Evolutionary conservation across 2,797 vertebrate genomes (phyloP).

Genomic region (Poeciliopsis paucimaculata): DNA sequence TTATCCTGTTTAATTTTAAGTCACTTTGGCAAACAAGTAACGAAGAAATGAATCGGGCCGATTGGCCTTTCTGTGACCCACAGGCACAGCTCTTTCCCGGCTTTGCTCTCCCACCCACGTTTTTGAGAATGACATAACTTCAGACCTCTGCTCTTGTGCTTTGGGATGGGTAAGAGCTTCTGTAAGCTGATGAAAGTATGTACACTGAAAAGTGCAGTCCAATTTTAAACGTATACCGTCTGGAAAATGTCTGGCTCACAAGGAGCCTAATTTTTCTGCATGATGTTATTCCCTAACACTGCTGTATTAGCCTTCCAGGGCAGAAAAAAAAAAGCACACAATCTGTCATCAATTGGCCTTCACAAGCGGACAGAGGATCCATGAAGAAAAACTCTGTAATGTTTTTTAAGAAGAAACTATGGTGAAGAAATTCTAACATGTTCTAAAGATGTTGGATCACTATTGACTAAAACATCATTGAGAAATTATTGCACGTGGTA

Average conservation of each 20-base stretch:
- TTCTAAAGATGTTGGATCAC: not conserved
- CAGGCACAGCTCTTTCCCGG: not conserved
- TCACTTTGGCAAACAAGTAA: slow-evolving; percentile 19
- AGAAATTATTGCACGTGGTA: not conserved
- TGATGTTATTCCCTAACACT: not conserved
- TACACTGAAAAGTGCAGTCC: not conserved
- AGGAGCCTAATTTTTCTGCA: not conserved
- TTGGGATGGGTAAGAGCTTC: not conserved
- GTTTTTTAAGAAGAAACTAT: not conserved
- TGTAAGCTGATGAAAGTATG: not conserved
- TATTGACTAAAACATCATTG: not conserved
- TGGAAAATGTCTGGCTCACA: not conserved
- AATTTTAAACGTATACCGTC: not conserved
- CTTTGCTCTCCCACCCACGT: not conserved
- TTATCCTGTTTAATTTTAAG: slow-evolving; percentile 23
- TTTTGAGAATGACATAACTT: slow-evolving; percentile 4
- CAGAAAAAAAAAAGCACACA: not conserved
- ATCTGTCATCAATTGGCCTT: no score
- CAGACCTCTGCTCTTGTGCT: not conserved
- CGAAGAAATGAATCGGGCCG: not conserved
- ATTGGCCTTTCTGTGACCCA: slow-evolving; percentile 9
- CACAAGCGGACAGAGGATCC: not conserved
- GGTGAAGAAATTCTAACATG: not conserved
- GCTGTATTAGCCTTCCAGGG: no score
- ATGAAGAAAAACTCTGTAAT: no score